Evolutionary conservation across 2,113 vertebrate genomes (phyloP).

Genomic region (Tursiops truncatus): DNA sequence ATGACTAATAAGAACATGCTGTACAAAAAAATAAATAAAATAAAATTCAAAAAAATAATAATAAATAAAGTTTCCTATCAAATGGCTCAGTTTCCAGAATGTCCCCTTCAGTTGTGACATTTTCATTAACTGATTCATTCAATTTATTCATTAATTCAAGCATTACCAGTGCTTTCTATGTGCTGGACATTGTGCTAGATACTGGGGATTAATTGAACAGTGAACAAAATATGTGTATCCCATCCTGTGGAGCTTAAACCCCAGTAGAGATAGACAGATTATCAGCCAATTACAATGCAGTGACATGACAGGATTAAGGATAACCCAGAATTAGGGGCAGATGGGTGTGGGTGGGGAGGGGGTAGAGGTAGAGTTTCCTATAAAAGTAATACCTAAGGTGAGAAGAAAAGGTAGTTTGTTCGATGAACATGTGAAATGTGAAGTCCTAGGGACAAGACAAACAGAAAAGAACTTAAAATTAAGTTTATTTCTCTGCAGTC

Average conservation of each 20-base stretch:
- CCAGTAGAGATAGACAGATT: neutral
- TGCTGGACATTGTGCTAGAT: neutral
- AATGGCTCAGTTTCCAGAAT: constrained; percentile 52
- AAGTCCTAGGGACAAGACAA: neutral
- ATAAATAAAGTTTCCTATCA: constrained; percentile 27
- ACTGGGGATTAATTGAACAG: neutral
- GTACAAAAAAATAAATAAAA: no score
- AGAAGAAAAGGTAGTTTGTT: neutral
- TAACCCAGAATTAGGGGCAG: neutral
- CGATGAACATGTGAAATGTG: neutral
- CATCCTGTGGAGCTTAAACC: neutral
- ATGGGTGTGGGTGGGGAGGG: no score
- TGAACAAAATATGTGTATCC: neutral
- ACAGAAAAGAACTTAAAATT: constrained; percentile 23
- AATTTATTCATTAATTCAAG: neutral
- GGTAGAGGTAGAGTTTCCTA: neutral
- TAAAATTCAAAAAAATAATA: no score
- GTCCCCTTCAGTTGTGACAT: constrained; percentile 17
- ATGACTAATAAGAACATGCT: no score
- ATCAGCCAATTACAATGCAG: neutral
- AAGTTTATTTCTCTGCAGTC: neutral
- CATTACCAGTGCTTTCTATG: neutral
- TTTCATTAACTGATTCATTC: neutral
- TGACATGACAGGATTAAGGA: neutral
- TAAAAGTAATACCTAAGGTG: neutral